Base-by-base conservation (phyloP, 2,888 invertebrate species). In the Diplolepis rosae region DNA sequence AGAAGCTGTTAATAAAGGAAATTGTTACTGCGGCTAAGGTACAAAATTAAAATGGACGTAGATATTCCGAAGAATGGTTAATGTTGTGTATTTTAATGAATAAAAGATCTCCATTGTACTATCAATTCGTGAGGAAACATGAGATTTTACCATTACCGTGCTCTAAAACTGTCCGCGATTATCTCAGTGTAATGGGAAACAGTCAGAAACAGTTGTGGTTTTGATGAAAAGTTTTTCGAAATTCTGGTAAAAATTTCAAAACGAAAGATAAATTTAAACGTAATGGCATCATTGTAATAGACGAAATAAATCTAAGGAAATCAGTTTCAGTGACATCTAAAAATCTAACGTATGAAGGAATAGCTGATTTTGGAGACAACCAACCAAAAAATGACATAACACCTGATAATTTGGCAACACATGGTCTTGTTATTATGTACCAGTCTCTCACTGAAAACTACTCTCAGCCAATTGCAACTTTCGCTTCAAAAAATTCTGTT, bases 61-160 rank as follows among this genome's bases (percentile, higher is more conserved):
- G 74, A 45, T 79, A 77, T 65, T 69, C 66, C 0, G 72, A 79
- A 9, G 73, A 79, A 9, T 79, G n/a, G n/a, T n/a, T 79, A 1
- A 75, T 77, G 69, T 48, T 76, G 24, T 78, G 77, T 61, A 68
- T 78, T 54, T 28, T 79, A 4, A 72, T 79, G 76, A 79, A 74
- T 35, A 78, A 77, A 35, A 66, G 74, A 24, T 79, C 79, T 1
- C 72, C 71, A 22, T 65, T 68, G 4, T 75, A 68, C 67, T 79
- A 77, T 65, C 76, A 77, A 65, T 77, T 76, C 70, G 67, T 75
- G 35, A 48, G 76, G 24, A 71, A 72, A 48, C 76, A 77, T 69
- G 42, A 66, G 42, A 70, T 79, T 51, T 27, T 77, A 7, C 74
- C 76, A 61, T 54, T 77, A 18, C 76, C 75, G 27, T 74, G 77